Percentiles rank a stretch among this genome's conserved stretches.
Evolutionary conservation across 2,888 invertebrate genomes (phyloP).

Genomic region (Oscheius myriophilus): DNA sequence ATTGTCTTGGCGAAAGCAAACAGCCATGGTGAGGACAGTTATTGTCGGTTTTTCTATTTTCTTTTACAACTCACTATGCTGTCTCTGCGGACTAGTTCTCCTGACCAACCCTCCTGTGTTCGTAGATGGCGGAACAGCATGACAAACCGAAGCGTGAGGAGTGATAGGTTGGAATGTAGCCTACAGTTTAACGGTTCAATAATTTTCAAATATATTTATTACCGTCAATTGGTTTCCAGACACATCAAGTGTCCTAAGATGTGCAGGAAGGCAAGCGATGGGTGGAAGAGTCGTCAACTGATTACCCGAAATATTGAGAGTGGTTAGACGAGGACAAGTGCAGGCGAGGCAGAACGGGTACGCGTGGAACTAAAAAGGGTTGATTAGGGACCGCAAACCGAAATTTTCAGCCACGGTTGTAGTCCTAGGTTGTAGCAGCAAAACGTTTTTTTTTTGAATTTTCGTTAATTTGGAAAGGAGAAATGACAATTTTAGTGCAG

Average conservation of each 20-base stretch:
- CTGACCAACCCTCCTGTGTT: slow-evolving; percentile 39
- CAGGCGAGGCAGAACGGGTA: slow-evolving; percentile 90
- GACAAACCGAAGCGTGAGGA: slow-evolving; percentile 40
- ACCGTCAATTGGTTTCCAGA: slow-evolving; percentile 85
- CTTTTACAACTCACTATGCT: slow-evolving; percentile 31
- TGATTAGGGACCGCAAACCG: too few species aligned
- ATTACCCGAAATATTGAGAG: slow-evolving; percentile 91
- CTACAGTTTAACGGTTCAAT: slow-evolving; percentile 14
- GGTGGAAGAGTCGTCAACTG: slow-evolving; percentile 74
- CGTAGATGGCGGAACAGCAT: slow-evolving; percentile 44
- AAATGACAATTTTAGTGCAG: too few species aligned
- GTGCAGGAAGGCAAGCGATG: slow-evolving; percentile 50
- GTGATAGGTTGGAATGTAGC: slow-evolving; percentile 38
- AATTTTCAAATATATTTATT: neutral
- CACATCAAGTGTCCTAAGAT: slow-evolving; percentile 79
- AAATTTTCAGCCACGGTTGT: too few species aligned
- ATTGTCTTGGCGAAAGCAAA: too few species aligned
- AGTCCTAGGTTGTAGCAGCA: too few species aligned
- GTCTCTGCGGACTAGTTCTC: slow-evolving; percentile 46
- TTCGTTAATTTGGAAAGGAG: too few species aligned
- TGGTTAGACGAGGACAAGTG: slow-evolving; percentile 84
- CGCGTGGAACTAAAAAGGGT: slow-evolving; percentile 80
- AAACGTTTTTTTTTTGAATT: too few species aligned
- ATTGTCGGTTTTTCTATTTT: too few species aligned
- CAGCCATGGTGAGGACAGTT: too few species aligned